phyloP scores from a whole-genome alignment of 1,140 invertebrate species.

The Danaus plexippus region DNA sequence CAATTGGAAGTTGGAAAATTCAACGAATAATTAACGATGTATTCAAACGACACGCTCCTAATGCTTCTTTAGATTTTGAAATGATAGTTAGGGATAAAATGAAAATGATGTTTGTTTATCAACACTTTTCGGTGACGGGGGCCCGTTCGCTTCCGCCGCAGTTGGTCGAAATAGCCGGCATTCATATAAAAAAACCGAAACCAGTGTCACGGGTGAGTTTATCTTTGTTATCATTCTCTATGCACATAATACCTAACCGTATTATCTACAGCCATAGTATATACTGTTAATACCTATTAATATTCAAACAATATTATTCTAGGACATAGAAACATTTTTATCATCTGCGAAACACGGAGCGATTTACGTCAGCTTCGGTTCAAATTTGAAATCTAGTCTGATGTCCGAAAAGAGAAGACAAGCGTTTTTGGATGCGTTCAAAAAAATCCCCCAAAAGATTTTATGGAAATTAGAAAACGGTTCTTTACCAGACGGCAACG shows the following conservation, averaged over 20 bases:
- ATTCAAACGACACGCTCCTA: slow-evolving; percentile 67
- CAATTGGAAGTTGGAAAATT: slow-evolving; percentile 28
- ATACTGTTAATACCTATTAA: too few relatives aligned
- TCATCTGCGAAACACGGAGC: slow-evolving; percentile 72
- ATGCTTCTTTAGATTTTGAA: slow-evolving; percentile 68
- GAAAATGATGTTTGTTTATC: slow-evolving; percentile 76
- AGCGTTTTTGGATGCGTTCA: slow-evolving; percentile 70
- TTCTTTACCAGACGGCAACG: slow-evolving; percentile 46
- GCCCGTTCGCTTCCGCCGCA: slow-evolving; percentile 73
- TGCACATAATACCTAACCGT: too few relatives aligned
- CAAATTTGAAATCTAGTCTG: slow-evolving; percentile 52
- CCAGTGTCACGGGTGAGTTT: slow-evolving; percentile 36
- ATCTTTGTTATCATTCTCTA: slow-evolving; percentile 15
- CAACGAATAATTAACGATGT: slow-evolving; percentile 38
- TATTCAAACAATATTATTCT: slow-evolving; percentile 17
- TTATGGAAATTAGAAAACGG: slow-evolving; percentile 77
- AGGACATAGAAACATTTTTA: slow-evolving; percentile 74
- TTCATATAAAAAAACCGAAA: slow-evolving; percentile 69
- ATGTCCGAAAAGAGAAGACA: slow-evolving; percentile 62
- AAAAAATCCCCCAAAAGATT: slow-evolving; percentile 72
- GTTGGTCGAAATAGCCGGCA: slow-evolving; percentile 76
- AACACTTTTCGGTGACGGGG: slow-evolving; percentile 74
- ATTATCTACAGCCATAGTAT: too few relatives aligned
- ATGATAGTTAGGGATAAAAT: slow-evolving; percentile 70
- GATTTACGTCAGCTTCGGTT: slow-evolving; percentile 76